Conservation (phyloP, 2,888 invertebrate species). For the Cryptus viduatorius region DNA sequence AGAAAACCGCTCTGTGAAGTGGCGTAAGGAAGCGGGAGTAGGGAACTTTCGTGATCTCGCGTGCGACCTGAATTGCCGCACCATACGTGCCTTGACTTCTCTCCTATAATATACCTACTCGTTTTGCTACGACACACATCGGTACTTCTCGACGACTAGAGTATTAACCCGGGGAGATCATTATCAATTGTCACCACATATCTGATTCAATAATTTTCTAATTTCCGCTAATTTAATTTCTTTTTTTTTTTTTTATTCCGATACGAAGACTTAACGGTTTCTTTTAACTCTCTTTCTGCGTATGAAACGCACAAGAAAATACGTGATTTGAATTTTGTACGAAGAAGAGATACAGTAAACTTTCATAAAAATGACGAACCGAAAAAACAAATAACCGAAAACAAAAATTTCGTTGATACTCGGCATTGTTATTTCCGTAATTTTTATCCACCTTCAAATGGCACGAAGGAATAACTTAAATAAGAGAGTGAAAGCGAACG, state of each 20-base stretch:
- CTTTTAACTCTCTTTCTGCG: background rate
- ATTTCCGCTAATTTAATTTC: background rate
- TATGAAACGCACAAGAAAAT: background rate
- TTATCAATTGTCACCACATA: background rate
- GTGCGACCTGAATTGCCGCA: slow-evolving; percentile 73
- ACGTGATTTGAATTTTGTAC: no score
- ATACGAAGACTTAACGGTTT: background rate
- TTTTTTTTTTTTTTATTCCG: background rate
- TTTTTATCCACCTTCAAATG: background rate
- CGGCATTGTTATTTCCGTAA: background rate
- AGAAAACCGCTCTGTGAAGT: background rate
- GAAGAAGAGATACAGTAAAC: no score
- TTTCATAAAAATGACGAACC: no score
- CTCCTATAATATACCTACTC: slow-evolving; percentile 30
- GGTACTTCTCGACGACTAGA: background rate
- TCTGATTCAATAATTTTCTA: slow-evolving; percentile 31
- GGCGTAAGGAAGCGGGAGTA: slow-evolving; percentile 50
- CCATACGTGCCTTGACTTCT: slow-evolving; percentile 28
- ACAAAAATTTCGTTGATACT: background rate
- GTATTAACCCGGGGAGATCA: slow-evolving; percentile 16
- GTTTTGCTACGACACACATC: slow-evolving; percentile 44
- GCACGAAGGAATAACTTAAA: background rate
- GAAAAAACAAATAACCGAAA: background rate
- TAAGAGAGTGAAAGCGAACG: background rate
- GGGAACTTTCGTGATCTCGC: slow-evolving; percentile 74